Percentiles rank a stretch among this genome's conserved stretches.
Evolutionary conservation across 2,888 invertebrate species (phyloP).

Genomic region (Ophion ventricosus): DNA sequence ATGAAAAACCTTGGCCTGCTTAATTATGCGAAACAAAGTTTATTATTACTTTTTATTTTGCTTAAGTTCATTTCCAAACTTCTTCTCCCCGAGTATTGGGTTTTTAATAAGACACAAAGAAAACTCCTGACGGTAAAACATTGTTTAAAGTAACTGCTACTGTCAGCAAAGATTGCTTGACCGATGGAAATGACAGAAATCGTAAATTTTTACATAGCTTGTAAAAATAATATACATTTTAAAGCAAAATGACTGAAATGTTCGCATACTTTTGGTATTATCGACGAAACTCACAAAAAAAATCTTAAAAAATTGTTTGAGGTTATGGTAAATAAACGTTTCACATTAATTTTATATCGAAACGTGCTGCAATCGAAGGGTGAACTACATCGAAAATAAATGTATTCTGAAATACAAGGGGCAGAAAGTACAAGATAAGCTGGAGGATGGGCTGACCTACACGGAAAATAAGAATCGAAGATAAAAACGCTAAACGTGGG

Average conservation of each 20-base stretch:
- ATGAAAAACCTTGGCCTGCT: not conserved
- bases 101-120: not conserved
- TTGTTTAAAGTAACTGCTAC: not conserved
- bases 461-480: constrained; percentile 42
- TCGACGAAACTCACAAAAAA: too few species aligned
- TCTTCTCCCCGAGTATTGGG: not conserved
- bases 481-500: constrained; percentile 43
- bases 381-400: not conserved
- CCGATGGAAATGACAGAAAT: too few species aligned
- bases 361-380: too few species aligned
- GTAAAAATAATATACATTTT: too few species aligned
- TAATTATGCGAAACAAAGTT: not conserved
- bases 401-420: not conserved
- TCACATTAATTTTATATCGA: too few species aligned
- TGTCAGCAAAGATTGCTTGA: too few species aligned
- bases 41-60: not conserved
- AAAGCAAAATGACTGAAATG: too few species aligned
- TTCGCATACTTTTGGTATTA: too few species aligned
- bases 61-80: not conserved
- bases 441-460: constrained; percentile 1
- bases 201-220: too few species aligned
- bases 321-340: too few species aligned
- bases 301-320: too few species aligned
- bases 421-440: not conserved
- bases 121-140: not conserved